phyloP scores from a whole-genome alignment of 1,140 invertebrate species.

The Drosophila tsacasi region DNA sequence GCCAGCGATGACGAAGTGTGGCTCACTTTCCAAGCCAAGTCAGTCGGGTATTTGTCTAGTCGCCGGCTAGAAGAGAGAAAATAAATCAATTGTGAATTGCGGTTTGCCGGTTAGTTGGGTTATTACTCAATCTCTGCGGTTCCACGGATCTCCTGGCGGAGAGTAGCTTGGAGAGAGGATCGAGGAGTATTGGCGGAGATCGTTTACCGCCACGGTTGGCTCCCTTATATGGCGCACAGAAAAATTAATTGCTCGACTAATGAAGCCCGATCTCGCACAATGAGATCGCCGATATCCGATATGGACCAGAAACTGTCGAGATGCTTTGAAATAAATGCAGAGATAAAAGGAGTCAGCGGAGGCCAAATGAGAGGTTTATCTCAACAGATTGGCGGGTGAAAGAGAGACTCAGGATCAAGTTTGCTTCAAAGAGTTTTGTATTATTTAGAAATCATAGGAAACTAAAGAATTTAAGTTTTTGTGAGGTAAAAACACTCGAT shows the following conservation, averaged over 20 bases:
- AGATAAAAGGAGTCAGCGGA: slow-evolving; percentile 45
- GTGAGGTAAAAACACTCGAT: too few relatives aligned
- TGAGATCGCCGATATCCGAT: slow-evolving; percentile 62
- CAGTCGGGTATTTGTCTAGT: slow-evolving; percentile 72
- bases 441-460: not conserved
- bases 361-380: slow-evolving; percentile 18
- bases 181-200: slow-evolving; percentile 18
- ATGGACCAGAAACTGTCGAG: slow-evolving; percentile 53
- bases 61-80: slow-evolving; percentile 68
- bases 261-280: slow-evolving; percentile 65
- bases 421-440: not conserved
- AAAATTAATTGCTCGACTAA: slow-evolving; percentile 79
- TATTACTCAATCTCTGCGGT: slow-evolving; percentile 77
- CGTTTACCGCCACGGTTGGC: slow-evolving; percentile 33
- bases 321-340: slow-evolving; percentile 34
- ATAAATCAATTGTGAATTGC: slow-evolving; percentile 76
- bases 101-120: slow-evolving; percentile 62
- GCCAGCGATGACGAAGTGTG: slow-evolving; percentile 81
- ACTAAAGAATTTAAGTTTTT: not conserved
- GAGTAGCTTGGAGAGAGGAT: too few relatives aligned
- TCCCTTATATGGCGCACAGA: slow-evolving; percentile 61
- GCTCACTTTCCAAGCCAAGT: slow-evolving; percentile 65
- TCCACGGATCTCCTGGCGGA: not conserved
- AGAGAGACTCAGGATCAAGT: not conserved
- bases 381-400: slow-evolving; percentile 2